Base-by-base conservation (phyloP, 2,888 invertebrate species). In the Phymatocera aterrima region DNA sequence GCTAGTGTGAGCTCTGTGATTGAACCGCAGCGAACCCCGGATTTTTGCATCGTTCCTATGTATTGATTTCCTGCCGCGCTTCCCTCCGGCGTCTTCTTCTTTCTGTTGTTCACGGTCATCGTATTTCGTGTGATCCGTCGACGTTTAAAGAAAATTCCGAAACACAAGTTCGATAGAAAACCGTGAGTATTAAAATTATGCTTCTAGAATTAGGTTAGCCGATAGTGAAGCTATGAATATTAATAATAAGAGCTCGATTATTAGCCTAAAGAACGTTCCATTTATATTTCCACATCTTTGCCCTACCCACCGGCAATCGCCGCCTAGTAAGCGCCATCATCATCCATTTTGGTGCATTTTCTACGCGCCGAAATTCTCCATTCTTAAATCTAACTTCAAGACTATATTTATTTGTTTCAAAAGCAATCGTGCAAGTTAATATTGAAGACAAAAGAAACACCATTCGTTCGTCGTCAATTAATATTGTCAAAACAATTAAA, bases 61-160 rank as follows among this genome's bases (percentile, higher is more conserved):
- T 75, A 75, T 75, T 75, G 75, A 75, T 75, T 72, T 75, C 75
- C 57, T 75, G 57, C 51, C 72, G 72, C 72, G 72, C 75, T 75
- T 60, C 57, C 40, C 60, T 60, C 57, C 75, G 75, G 54, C 75
- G 75, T 57, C 60, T 40, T 75, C 75, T n/a, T 57, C 75, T 43
- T 72, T 48, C 51, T 72, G 48, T 60, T 43, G 75, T 75, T 54
- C 34, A 40, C 54, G 40, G 75, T 57, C 28, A 12, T 21, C 24
- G 57, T 60, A 60, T 54, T 57, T 75, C 40, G 31, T 51, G 60
- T 75, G 75, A 40, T 24, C n/a, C 57, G 24, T 75, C 37, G 15
- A 57, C 15, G n/a, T 57, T 40, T 75, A 31, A n/a, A n/a, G 40
- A 51, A 5, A 24, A 75, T 60, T 57, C 12, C 43, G 31, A 51